Conservation (phyloP, 2,797 vertebrate genomes). For the Falco naumanni region DNA sequence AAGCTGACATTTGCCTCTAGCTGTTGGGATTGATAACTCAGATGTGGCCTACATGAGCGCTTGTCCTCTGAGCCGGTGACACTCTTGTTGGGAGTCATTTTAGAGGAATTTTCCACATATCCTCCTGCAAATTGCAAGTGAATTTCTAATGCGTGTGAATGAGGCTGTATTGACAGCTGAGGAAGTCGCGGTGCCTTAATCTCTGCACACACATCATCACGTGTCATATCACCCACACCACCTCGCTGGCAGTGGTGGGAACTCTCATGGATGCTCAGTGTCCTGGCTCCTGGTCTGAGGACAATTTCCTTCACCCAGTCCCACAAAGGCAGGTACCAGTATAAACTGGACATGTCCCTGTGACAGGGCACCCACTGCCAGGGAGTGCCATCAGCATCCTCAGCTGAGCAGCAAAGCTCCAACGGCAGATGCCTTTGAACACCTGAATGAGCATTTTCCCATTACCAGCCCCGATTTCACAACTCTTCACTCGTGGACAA, state of each 20-base stretch:
- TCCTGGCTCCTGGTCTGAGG: fast-evolving
- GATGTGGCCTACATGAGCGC: not conserved
- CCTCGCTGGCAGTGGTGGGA: fast-evolving
- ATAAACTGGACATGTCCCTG: not conserved
- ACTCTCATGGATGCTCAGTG: not conserved
- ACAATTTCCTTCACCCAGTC: not conserved
- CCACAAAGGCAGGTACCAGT: not conserved
- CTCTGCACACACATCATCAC: not conserved
- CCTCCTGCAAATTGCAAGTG: not conserved
- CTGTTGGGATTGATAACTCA: constrained; percentile 38
- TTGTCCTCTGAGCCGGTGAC: not conserved
- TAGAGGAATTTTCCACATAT: not conserved
- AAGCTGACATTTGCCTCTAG: constrained; percentile 50
- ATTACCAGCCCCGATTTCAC: not conserved
- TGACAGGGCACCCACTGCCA: fast-evolving
- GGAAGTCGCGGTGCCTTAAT: not conserved
- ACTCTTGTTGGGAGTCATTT: not conserved
- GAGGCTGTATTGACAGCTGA: not conserved
- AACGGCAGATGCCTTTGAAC: not conserved
- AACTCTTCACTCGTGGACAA: not conserved
- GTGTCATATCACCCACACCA: fast-evolving
- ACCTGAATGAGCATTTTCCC: not conserved
- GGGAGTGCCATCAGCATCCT: not conserved
- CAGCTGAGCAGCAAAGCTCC: not conserved
- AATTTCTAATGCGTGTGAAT: not conserved